These are phyloP conservation scores for Rallus limicola DNA, from an alignment of 2,113 vertebrate genomes.

Conservation along the genomic window DNA sequence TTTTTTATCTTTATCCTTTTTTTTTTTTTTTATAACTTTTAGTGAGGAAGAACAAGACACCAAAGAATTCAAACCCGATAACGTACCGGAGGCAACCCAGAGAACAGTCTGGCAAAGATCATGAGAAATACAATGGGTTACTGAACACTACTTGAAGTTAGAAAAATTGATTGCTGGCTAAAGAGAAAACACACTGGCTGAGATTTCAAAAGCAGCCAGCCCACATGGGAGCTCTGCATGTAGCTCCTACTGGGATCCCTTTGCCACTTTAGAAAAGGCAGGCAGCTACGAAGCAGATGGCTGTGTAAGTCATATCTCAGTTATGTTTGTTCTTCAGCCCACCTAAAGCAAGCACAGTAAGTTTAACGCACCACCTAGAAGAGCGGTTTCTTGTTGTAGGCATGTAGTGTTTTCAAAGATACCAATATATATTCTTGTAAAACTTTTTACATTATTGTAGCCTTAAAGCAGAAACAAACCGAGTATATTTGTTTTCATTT, in stretches of 20 bases:
- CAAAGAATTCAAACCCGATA: neutral
- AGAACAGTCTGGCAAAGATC: neutral
- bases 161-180: neutral
- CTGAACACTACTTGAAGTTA: neutral
- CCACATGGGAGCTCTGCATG: accelerated
- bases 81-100: neutral
- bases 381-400: neutral
- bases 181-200: neutral
- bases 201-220: neutral
- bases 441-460: neutral
- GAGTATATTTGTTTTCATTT: neutral
- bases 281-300: accelerated
- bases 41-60: neutral
- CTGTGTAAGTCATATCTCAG: neutral
- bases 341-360: neutral
- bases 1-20: neutral
- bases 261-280: neutral
- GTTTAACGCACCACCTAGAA: neutral
- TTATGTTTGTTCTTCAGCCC: neutral
- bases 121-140: neutral
- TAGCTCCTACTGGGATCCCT: neutral
- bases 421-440: neutral
- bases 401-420: neutral
- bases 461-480: neutral
- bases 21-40: neutral